Base-by-base conservation (phyloP, 1,140 invertebrate species). In the Zaprionus camerounensis region DNA sequence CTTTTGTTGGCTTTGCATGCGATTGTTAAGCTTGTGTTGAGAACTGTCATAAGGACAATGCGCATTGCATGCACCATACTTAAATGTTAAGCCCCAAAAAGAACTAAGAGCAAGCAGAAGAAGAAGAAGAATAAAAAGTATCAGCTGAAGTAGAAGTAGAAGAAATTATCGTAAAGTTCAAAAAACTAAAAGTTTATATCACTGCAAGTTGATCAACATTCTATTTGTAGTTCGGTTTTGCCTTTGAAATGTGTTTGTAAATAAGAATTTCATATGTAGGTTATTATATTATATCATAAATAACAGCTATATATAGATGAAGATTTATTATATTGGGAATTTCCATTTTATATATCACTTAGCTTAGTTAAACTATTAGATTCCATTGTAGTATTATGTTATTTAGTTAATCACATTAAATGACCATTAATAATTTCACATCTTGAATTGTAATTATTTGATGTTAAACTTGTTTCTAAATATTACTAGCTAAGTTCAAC, bases 31-130 rank as follows among this genome's bases (percentile, higher is more conserved):
- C 59, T 71, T 24, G 57, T 64, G 72, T 53, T 41, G 55, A 67
- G 41, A 66, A 67, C 70, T 73, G 65, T 76, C 73, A 71, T 71
- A 71, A 65, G 68, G 68, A 75, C 72, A 75, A 57, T 70, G 59
- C 53, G 26, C 38, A n/a, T n/a, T 41, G 38, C 38, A 36, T 31
- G 13, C 67, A 44, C 41, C 17, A 31, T 55, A 64, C 73, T 76
- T 61, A 59, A 76, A 71, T 53, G 17, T 34, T 22, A 59, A 51
- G 55, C 20, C 46, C 53, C 59, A 67, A 57, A 53, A 59, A 65
- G 11, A 13, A 51, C 11, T 20, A 24, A 11, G 46, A 51, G 12
- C 11, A 51, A 17, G 7, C 41, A 17, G 13, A 41, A 41, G 15
- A n/a, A n/a, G 38, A 4, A n/a, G 15, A 3, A 38, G 15, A 44